phyloP scores from a whole-genome alignment of 2,797 vertebrate genomes.

The Limnodromus scolopaceus region DNA sequence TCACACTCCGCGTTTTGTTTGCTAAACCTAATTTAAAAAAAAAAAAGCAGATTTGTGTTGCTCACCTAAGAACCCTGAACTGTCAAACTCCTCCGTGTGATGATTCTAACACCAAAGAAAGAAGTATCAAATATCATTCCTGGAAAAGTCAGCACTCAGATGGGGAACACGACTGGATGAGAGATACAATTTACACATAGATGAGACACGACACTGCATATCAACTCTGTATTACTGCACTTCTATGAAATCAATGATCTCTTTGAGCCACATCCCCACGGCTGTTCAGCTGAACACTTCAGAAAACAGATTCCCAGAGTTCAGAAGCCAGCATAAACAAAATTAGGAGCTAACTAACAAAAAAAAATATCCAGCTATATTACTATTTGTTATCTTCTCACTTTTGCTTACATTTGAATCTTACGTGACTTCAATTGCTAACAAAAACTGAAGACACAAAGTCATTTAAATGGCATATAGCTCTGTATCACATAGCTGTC shows the following conservation, averaged over 20 bases:
- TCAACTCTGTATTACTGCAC: neutral
- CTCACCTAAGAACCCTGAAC: slow-evolving; percentile 9
- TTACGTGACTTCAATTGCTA: neutral
- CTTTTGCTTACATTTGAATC: neutral
- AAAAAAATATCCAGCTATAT: neutral
- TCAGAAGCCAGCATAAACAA: neutral
- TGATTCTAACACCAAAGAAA: neutral
- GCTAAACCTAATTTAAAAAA: slow-evolving; percentile 23
- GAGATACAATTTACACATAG: neutral
- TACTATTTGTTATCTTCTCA: neutral
- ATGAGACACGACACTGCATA: neutral
- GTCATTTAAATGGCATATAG: neutral
- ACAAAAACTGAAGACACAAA: neutral
- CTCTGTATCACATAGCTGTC: neutral
- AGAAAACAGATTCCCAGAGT: neutral
- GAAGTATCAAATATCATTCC: neutral
- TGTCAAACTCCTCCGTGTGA: slow-evolving; percentile 22
- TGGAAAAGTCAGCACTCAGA: neutral
- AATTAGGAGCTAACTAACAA: neutral
- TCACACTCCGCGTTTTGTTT: neutral
- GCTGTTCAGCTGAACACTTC: neutral
- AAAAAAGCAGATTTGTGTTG: neutral
- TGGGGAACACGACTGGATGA: neutral
- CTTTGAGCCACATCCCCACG: neutral
- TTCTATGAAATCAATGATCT: neutral